Conservation (phyloP, 2,113 vertebrate genomes). For the Mionectes macconnelli region DNA sequence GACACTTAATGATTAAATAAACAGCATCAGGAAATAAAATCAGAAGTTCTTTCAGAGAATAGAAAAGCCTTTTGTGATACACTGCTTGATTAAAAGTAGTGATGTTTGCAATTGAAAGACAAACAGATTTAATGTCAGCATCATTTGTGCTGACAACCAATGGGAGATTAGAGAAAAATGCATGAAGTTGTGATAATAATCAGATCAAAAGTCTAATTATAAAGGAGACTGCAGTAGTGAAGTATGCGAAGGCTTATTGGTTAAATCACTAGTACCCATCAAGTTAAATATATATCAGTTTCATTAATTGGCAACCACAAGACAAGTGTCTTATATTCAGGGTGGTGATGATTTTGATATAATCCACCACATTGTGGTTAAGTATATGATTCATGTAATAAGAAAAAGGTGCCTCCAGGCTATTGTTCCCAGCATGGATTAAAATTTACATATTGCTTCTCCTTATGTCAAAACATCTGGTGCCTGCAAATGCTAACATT, state of each 20-base stretch:
- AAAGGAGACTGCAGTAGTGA: not conserved
- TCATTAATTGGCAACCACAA: slow-evolving; percentile 73
- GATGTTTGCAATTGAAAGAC: not conserved
- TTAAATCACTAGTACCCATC: slow-evolving; percentile 57
- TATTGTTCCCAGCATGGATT: slow-evolving; percentile 78
- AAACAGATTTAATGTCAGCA: slow-evolving; percentile 23
- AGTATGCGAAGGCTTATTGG: slow-evolving; percentile 50
- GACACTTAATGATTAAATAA: not conserved
- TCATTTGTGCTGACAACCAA: slow-evolving; percentile 8
- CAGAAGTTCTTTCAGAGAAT: slow-evolving; percentile 4
- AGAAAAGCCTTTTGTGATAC: not conserved
- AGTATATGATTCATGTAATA: slow-evolving; percentile 78
- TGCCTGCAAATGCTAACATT: slow-evolving; percentile 76
- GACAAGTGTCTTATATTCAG: slow-evolving; percentile 64
- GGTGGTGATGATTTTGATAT: slow-evolving; percentile 71
- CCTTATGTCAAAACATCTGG: slow-evolving; percentile 84
- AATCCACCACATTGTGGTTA: slow-evolving; percentile 68
- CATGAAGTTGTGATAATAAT: slow-evolving; percentile 40
- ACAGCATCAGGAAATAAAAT: slow-evolving; percentile 23
- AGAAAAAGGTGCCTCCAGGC: slow-evolving; percentile 76
- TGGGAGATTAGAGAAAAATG: slow-evolving; percentile 13
- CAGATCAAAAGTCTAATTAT: slow-evolving; percentile 46
- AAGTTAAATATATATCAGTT: slow-evolving; percentile 66
- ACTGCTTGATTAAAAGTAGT: slow-evolving; percentile 21
- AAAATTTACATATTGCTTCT: slow-evolving; percentile 82